Evolutionary conservation across 2,888 invertebrate species (phyloP).

Genomic region (Sicus ferrugineus): DNA sequence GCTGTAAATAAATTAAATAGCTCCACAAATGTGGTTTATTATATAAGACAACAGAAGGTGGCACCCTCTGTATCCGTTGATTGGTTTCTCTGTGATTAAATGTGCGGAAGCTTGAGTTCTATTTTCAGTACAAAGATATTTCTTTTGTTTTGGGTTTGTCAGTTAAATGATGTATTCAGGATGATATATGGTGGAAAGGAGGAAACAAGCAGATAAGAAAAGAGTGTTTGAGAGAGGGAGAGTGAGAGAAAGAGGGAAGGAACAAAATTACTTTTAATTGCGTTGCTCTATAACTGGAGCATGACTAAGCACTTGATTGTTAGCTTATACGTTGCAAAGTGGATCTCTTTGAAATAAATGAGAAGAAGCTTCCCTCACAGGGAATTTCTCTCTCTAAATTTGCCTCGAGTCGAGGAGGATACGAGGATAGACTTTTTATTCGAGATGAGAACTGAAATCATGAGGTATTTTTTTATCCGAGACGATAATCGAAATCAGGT

Average conservation of each 20-base stretch:
- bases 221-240: background rate
- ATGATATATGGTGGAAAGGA: too few species aligned
- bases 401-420: too few species aligned
- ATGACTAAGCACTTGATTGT: background rate
- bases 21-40: slow-evolving; percentile 4
- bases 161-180: slow-evolving; percentile 8
- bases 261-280: background rate
- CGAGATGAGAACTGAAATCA: too few species aligned
- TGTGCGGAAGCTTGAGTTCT: slow-evolving; percentile 21
- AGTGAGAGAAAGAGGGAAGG: background rate
- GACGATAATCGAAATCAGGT: too few species aligned
- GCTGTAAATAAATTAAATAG: background rate
- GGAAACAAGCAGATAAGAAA: background rate
- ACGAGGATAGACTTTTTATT: too few species aligned
- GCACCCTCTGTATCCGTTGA: background rate
- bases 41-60: background rate
- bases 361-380: background rate
- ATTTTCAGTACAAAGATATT: slow-evolving; percentile 3
- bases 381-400: too few species aligned
- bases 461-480: too few species aligned
- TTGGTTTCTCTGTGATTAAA: background rate
- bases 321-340: background rate
- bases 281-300: slow-evolving; percentile 1
- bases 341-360: background rate
- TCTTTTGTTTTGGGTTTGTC: background rate